A percentile compares a stretch with the other conserved stretches of the same genome.
Evolutionary conservation across 2,888 invertebrate species (phyloP).

Genomic region (Leptopilina drosophilae): DNA sequence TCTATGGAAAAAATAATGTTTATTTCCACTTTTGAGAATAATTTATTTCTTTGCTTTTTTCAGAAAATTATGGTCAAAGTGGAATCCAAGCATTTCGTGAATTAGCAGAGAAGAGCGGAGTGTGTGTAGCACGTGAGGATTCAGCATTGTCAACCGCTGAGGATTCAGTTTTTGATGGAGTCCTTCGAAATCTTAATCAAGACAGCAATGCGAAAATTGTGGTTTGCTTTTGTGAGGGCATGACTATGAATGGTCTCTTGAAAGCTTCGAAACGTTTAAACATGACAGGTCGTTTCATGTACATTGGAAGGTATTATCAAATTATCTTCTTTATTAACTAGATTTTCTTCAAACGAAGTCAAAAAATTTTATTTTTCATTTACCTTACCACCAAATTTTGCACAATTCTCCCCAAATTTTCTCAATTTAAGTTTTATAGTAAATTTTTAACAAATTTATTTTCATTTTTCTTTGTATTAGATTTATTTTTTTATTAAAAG

Average conservation of each 20-base stretch:
- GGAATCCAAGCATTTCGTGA: conserved; percentile 87
- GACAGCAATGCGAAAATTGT: conserved; percentile 81
- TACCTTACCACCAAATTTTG: too few species aligned
- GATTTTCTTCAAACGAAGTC: neutral
- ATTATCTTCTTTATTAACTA: conserved; percentile 14
- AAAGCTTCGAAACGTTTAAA: conserved; percentile 80
- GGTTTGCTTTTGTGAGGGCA: conserved; percentile 89
- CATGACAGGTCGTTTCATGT: conserved; percentile 80
- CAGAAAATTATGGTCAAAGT: conserved; percentile 88
- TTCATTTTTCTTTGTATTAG: too few species aligned
- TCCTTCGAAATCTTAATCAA: conserved; percentile 79
- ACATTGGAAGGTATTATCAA: conserved; percentile 82
- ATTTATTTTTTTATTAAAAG: too few species aligned
- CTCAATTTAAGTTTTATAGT: too few species aligned
- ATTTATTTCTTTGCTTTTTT: conserved; percentile 53
- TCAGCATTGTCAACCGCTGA: conserved; percentile 81
- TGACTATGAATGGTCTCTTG: conserved; percentile 83
- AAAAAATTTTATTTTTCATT: too few species aligned
- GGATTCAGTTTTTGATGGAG: conserved; percentile 79
- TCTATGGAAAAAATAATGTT: neutral
- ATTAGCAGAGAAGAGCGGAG: conserved; percentile 82
- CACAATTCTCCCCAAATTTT: too few species aligned
- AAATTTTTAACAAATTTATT: too few species aligned
- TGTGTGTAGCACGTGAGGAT: conserved; percentile 86
- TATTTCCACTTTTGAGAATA: neutral